Evolutionary conservation across 2,888 invertebrate genomes (phyloP), one percentile per base, ranked within the genome.

Genomic region (Meloe dianella): DNA sequence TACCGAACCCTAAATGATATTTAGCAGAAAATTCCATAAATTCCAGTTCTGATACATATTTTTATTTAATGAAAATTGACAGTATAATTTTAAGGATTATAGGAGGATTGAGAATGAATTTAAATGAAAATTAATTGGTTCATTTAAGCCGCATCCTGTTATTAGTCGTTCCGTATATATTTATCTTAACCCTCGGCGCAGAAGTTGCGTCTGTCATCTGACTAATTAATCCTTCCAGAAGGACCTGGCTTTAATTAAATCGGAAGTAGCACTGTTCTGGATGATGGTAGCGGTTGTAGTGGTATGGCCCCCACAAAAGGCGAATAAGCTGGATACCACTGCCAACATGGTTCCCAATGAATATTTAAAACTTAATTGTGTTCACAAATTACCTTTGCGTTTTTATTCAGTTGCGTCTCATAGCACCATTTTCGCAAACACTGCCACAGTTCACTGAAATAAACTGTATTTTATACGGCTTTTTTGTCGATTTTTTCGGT

Each of bases 181-280:
- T 79, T 80, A 79, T 80, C 75, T 74, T 77, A 73, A 75, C 74
- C 77, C 78, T 73, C 71, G 67, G 68, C 54, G 27, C 71, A 71
- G 75, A 75, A 78, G 78, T 79, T 76, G 78, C 79, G 76, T 77
- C 80, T 78, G 79, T 79, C 80, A 79, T 79, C 79, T 75, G 76
- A 78, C 79, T 80, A 80, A 81, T 80, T 81, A 81, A 81, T 80
- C 80, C 80, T 78, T 78, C 77, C 76, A 77, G 78, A 77, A 80
- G 79, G 78, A 79, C 78, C 78, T 75, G 54, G 77, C 77, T 79
- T 80, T 81, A 81, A 81, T 81, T 81, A 81, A 80, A 81, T 81
- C 79, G 78, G 78, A 79, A 81, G 79, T 79, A 78, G 78, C 79
- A 78, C 74, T 77, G 77, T 80, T 78, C 76, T 77, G 74, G 77